Evolutionary conservation across 1,140 invertebrate species (phyloP).

Genomic region (Meteorus sp.): DNA sequence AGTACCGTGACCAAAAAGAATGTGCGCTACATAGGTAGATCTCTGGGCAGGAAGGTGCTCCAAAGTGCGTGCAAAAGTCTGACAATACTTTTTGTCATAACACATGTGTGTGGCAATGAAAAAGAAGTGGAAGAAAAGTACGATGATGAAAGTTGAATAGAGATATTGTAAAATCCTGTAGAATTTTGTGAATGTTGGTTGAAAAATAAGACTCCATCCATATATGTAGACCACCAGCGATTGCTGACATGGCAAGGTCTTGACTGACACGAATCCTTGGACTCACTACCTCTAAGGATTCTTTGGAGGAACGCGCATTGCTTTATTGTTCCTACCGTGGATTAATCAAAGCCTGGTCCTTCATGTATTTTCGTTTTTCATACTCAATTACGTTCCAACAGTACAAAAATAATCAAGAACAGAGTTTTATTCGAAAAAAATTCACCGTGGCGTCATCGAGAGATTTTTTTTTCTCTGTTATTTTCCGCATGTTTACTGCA

Average conservation of each 20-base stretch:
- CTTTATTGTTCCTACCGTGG: constrained; percentile 31
- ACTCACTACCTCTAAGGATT: constrained; percentile 25
- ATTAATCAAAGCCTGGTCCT: constrained; percentile 2
- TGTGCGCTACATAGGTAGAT: constrained; percentile 34
- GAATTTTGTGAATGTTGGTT: no score
- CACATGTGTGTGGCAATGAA: constrained; percentile 15
- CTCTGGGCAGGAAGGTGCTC: not conserved
- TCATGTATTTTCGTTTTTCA: constrained; percentile 2
- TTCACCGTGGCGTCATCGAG: no score
- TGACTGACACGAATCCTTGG: not conserved
- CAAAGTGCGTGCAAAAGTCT: constrained; percentile 6
- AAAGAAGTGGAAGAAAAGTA: not conserved
- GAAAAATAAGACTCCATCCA: no score
- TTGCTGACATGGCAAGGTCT: no score
- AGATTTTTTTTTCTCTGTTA: no score
- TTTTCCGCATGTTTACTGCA: no score
- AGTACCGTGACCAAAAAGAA: constrained; percentile 47
- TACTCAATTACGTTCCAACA: no score
- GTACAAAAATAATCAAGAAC: no score
- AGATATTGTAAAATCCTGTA: no score
- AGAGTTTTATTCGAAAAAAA: no score
- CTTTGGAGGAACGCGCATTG: constrained; percentile 23
- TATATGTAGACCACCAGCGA: no score
- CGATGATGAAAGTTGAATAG: no score
- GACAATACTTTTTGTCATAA: constrained; percentile 20